Evolutionary conservation across 2,113 vertebrate species (phyloP).

Genomic region (Pterocles burchelli): DNA sequence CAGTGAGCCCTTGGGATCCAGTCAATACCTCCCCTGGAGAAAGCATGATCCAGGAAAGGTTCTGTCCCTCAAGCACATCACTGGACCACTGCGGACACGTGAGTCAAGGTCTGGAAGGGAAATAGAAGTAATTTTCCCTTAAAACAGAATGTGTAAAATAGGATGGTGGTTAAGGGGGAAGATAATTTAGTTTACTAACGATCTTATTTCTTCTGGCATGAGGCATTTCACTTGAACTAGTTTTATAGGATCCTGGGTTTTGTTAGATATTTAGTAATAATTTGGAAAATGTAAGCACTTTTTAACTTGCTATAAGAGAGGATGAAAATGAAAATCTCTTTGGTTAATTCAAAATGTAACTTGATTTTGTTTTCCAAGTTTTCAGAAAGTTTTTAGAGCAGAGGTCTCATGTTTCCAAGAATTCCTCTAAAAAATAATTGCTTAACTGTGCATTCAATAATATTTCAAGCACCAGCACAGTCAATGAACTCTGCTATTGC

Average conservation of each 20-base stretch:
- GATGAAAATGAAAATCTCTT: not conserved
- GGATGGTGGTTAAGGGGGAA: not conserved
- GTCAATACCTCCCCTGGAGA: not conserved
- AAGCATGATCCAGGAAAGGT: not conserved
- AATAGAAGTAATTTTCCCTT: not conserved
- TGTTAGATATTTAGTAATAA: not conserved
- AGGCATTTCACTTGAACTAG: not conserved
- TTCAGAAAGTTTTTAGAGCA: not conserved
- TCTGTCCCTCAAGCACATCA: not conserved
- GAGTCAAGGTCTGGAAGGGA: not conserved
- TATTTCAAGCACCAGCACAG: not conserved
- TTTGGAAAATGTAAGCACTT: not conserved
- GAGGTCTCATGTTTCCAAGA: not conserved
- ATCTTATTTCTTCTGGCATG: not conserved
- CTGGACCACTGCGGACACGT: rapidly evolving
- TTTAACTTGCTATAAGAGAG: not conserved
- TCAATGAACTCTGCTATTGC: not conserved
- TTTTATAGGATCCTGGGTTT: not conserved
- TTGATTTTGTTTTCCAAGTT: not conserved
- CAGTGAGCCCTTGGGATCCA: not conserved
- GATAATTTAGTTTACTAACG: not conserved
- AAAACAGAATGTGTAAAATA: not conserved
- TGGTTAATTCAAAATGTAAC: not conserved
- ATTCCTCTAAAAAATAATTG: not conserved
- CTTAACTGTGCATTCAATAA: not conserved